Evolutionary conservation across 2,797 vertebrate species (phyloP).

Genomic region (Coendou prehensilis): DNA sequence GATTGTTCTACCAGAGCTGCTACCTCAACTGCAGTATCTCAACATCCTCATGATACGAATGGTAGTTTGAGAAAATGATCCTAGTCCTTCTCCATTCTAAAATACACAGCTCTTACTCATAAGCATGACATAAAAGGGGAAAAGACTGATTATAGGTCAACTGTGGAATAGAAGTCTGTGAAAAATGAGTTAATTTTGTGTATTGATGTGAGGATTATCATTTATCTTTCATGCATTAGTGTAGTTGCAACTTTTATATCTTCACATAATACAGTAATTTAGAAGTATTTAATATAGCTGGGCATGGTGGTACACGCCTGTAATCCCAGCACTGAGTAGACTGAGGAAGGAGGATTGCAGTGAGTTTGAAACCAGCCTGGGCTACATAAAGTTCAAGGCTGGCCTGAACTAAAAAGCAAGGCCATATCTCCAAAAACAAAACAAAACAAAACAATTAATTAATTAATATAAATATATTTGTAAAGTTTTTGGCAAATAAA

Average conservation of each 20-base stretch:
- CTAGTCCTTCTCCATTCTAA: background rate
- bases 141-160: background rate
- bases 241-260: background rate
- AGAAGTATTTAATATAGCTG: background rate
- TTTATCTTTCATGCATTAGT: conserved; percentile 11
- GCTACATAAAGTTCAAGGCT: background rate
- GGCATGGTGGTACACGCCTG: background rate
- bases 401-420: background rate
- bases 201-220: conserved; percentile 15
- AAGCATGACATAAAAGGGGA: background rate
- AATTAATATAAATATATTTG: background rate
- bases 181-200: background rate
- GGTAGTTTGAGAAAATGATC: background rate
- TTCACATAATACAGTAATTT: background rate
- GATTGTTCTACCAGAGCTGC: background rate
- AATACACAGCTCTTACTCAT: background rate
- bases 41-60: background rate
- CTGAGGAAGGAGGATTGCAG: background rate
- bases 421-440: background rate
- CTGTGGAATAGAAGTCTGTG: background rate
- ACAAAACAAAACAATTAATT: too few species aligned
- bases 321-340: background rate
- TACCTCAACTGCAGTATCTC: background rate
- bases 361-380: background rate
- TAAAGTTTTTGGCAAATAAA: background rate